phyloP scores from a whole-genome alignment of 2,113 vertebrate genomes.

The Nothocercus julius region DNA sequence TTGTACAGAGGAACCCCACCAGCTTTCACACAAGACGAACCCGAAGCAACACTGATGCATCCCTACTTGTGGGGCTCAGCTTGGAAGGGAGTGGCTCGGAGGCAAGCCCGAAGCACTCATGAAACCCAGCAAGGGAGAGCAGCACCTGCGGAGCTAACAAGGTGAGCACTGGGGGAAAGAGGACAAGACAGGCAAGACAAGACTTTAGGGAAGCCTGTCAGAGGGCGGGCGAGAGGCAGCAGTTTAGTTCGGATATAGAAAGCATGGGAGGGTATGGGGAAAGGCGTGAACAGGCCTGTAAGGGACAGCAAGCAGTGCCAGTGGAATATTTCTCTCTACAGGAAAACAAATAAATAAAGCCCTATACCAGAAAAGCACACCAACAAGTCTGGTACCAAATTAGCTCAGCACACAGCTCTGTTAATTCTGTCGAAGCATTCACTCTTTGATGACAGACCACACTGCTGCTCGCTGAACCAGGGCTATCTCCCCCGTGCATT shows the following conservation, averaged over 20 bases:
- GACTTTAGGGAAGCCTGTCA: neutral
- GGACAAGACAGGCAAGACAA: fast-evolving
- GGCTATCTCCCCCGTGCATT: constrained; percentile 43
- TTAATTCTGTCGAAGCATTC: constrained; percentile 14
- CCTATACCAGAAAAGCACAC: neutral
- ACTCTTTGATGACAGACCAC: constrained; percentile 11
- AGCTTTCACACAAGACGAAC: neutral
- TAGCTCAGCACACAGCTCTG: neutral
- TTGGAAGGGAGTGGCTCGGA: neutral
- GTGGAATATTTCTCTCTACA: neutral
- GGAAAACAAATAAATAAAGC: neutral
- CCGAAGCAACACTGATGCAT: neutral
- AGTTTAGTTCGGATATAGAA: neutral
- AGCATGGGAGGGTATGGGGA: fast-evolving
- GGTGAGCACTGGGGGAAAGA: neutral
- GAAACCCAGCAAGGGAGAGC: neutral
- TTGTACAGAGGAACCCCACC: neutral
- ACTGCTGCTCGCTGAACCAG: constrained; percentile 37
- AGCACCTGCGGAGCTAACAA: neutral
- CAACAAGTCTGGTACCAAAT: neutral
- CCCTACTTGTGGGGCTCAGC: neutral
- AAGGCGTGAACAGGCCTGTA: neutral
- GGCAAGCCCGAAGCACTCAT: neutral
- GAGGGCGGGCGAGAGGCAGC: neutral
- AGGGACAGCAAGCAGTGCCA: neutral